These are phyloP conservation scores for Epinotia demarniana DNA, from an alignment of 2,888 invertebrate species.

Conservation along the genomic window DNA sequence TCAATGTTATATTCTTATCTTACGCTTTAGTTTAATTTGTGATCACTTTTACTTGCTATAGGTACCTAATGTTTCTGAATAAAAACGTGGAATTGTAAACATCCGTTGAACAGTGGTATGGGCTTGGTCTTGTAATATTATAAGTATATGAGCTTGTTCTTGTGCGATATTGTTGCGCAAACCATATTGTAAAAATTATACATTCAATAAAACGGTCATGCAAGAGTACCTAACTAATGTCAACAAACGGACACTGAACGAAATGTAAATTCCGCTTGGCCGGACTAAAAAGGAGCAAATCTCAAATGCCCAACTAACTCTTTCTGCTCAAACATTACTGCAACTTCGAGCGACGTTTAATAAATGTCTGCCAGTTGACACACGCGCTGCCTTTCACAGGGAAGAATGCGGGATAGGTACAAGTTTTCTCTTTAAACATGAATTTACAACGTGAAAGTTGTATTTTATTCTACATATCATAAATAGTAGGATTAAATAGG, in stretches of 20 bases:
- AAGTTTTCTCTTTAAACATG: constrained; percentile 36
- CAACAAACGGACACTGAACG: background rate
- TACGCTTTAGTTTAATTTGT: too few species aligned
- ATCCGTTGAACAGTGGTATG: too few species aligned
- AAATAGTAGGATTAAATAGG: background rate
- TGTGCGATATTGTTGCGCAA: too few species aligned
- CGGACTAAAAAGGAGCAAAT: constrained; percentile 41
- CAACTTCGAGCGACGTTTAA: constrained; percentile 48
- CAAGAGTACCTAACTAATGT: constrained; percentile 1
- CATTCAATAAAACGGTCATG: constrained; percentile 51
- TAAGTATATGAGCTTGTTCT: too few species aligned
- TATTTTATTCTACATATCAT: constrained; percentile 4
- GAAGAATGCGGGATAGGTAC: constrained; percentile 36
- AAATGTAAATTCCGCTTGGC: constrained; percentile 26
- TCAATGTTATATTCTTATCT: too few species aligned
- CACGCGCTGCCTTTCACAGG: constrained; percentile 34
- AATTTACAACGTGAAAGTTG: constrained; percentile 19
- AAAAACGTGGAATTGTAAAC: too few species aligned
- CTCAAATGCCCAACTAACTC: constrained; percentile 34
- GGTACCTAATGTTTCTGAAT: too few species aligned
- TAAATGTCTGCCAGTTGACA: constrained; percentile 47
- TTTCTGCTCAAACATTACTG: constrained; percentile 43
- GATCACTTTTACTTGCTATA: too few species aligned
- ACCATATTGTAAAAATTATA: too few species aligned
- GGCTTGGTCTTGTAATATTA: too few species aligned